These are phyloP conservation scores for Casuarius casuarius DNA, from an alignment of 2,113 vertebrate genomes.

Conservation along the genomic window DNA sequence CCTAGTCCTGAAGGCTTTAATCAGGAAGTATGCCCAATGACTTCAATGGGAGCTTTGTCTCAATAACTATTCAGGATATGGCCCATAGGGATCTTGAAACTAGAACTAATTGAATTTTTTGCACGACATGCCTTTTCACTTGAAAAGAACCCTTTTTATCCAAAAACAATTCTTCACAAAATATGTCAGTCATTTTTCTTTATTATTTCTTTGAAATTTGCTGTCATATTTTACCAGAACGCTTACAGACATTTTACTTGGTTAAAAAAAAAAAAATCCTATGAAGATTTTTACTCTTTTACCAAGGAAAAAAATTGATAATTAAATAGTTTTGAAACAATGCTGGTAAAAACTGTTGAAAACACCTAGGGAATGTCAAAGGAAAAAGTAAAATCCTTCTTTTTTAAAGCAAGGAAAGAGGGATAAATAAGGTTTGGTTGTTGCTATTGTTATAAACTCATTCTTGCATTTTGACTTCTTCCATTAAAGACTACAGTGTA, in stretches of 20 bases:
- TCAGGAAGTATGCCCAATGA: conserved; percentile 70
- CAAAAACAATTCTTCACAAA: conserved; percentile 41
- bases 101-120: conserved; percentile 67
- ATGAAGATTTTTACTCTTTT: not conserved
- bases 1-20: conserved; percentile 70
- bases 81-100: conserved; percentile 70
- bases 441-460: not conserved
- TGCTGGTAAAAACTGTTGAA: not conserved
- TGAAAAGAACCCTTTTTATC: conserved; percentile 55
- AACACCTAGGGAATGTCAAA: not conserved
- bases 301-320: not conserved
- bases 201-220: not conserved
- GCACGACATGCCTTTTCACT: conserved; percentile 61
- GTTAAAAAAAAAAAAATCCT: not conserved
- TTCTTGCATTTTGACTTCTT: not conserved
- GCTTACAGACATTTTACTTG: not conserved
- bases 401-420: not conserved
- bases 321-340: not conserved
- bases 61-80: conserved; percentile 69
- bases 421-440: not conserved
- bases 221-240: conserved; percentile 18
- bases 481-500: accelerated
- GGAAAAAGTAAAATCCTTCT: not conserved
- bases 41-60: conserved; percentile 71
- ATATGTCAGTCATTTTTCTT: not conserved